Evolutionary conservation across 1,140 invertebrate species (phyloP), one percentile per base, ranked within the genome.

Genomic region (Papilio helenus): DNA sequence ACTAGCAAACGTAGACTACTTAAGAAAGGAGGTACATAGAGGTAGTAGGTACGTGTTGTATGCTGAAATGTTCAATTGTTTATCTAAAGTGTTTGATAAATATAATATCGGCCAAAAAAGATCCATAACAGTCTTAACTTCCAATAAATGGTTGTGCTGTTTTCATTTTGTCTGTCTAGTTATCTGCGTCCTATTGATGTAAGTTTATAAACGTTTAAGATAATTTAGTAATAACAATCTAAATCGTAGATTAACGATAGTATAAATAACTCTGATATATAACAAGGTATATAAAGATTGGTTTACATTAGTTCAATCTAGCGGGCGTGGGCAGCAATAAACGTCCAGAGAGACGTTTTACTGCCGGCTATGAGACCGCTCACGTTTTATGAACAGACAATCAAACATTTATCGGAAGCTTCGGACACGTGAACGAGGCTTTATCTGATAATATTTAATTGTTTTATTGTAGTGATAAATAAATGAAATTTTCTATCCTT

Each of bases 281-380:
- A 68, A 29, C 61, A 68, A 68, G 26, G 23, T 68, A 68, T 68
- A 61, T 61, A 61, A 61, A 61, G 58, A 26, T 61, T 29, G 61
- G 26, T 68, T 68, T 68, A 68, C 61, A 29, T 68, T 68, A 68
- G 61, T 29, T 26, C 61, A 68, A 39, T 72, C 61, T 68, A 34
- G 61, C n/a, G 71, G 71, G 71, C 71, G 71, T n/a, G 71, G 71
- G 34, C 34, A 44, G 71, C 18, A 72, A 72, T 72, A 72, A 72
- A 72, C 71, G 34, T 44, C 39, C 34, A 44, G 18, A 10, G 39
- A 23, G 34, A 72, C n/a, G 18, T 44, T 39, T 42, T 20, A 39
- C 10, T 72, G n/a, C 68, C 34, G n/a, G 68, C 39, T n/a, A 44
- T 72, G 71, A 34, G 71, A 34, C 39, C 18, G 34, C 39, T 44